These are phyloP conservation scores for Morelia viridis DNA, from an alignment of 2,797 vertebrate genomes.

Conservation along the genomic window DNA sequence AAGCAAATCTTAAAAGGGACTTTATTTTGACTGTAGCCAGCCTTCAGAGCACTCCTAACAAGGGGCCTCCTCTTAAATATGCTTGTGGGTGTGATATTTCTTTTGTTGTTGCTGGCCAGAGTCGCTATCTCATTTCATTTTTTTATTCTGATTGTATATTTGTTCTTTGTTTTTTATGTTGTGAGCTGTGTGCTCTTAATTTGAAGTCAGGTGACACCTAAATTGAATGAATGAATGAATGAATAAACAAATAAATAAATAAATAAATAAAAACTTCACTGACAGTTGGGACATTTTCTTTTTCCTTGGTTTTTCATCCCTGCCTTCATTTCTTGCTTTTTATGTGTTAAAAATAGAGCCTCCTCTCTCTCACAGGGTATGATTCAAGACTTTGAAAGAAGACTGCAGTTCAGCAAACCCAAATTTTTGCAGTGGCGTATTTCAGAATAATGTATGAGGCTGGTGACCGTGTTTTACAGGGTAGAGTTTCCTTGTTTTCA, in stretches of 20 bases:
- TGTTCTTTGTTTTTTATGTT: neutral
- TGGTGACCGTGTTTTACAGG: conserved; percentile 47
- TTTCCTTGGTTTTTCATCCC: neutral
- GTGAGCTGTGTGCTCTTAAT: neutral
- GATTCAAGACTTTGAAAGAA: conserved; percentile 22
- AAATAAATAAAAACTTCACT: neutral
- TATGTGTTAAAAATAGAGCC: neutral
- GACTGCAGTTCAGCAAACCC: conserved; percentile 41
- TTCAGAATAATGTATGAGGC: conserved; percentile 58
- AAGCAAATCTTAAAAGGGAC: neutral
- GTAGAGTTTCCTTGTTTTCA: conserved; percentile 52
- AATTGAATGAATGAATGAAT: neutral
- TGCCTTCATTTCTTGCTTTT: neutral
- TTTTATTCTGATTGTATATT: neutral
- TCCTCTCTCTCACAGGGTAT: conserved; percentile 15
- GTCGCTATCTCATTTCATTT: neutral
- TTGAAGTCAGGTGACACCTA: neutral
- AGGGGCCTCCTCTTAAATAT: neutral
- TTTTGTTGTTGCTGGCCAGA: neutral
- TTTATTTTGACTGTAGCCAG: neutral
- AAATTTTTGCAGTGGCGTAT: conserved; percentile 50
- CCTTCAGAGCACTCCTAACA: neutral
- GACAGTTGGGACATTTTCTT: neutral
- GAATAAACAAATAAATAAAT: neutral
- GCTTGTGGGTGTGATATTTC: neutral